These are phyloP conservation scores for Dynastes hyllus DNA, from an alignment of 2,888 invertebrate genomes.

Conservation along the genomic window DNA sequence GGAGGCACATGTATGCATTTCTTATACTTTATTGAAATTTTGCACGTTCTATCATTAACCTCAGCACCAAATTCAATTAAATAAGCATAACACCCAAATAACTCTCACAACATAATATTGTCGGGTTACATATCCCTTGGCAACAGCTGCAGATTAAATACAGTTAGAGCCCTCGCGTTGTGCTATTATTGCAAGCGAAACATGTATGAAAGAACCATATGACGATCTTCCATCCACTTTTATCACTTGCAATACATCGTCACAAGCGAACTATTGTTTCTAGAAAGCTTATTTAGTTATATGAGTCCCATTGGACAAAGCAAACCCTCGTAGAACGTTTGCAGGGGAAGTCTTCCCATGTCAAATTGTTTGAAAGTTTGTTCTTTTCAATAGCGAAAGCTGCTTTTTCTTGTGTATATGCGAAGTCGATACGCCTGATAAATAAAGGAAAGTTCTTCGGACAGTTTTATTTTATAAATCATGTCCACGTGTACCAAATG, in stretches of 20 bases:
- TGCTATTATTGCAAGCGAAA: neutral
- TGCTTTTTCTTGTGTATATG: conserved; percentile 8
- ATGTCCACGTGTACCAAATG: too few relatives aligned
- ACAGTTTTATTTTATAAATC: conserved; percentile 6
- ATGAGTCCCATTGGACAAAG: conserved; percentile 33
- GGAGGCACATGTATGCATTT: too few relatives aligned
- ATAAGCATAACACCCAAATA: too few relatives aligned
- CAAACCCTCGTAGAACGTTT: conserved; percentile 10
- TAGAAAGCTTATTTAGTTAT: conserved; percentile 44
- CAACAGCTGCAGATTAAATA: conserved; percentile 21
- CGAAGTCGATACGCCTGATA: conserved; percentile 26
- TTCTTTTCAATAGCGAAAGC: neutral
- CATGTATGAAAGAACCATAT: conserved; percentile 21
- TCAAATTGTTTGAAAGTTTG: conserved; percentile 39
- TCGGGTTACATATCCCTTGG: too few relatives aligned
- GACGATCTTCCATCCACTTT: conserved; percentile 33
- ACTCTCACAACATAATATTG: too few relatives aligned
- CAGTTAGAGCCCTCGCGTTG: neutral
- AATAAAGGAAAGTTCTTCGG: conserved; percentile 13
- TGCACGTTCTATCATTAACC: too few relatives aligned
- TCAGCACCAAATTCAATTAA: too few relatives aligned
- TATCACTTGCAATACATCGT: conserved; percentile 26
- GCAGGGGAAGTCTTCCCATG: conserved; percentile 17
- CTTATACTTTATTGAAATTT: too few relatives aligned
- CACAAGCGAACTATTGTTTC: conserved; percentile 38